A percentile compares a stretch with the other conserved stretches of the same genome.
These are phyloP conservation scores for Thelaira solivaga DNA, from an alignment of 2,888 invertebrate species.

Conservation along the genomic window DNA sequence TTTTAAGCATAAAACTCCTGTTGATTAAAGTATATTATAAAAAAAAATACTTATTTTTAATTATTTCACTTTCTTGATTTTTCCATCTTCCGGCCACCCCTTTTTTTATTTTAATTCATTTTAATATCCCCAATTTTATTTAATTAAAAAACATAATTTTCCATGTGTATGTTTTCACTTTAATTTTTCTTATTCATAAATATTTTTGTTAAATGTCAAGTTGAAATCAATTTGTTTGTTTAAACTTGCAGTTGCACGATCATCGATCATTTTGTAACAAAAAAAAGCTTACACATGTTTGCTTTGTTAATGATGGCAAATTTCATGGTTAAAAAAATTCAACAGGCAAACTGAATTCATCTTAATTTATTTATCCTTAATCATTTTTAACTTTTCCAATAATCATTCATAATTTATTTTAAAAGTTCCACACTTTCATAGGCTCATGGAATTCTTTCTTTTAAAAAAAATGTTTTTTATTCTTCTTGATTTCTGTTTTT, in stretches of 20 bases:
- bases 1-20: no score
- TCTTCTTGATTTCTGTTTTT: neutral
- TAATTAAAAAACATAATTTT: neutral
- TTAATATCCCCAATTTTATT: no score
- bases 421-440: neutral
- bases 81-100: no score
- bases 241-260: neutral
- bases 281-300: conserved; percentile 2
- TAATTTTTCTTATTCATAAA: neutral
- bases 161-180: neutral
- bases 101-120: no score
- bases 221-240: neutral
- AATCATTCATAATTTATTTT: conserved; percentile 29
- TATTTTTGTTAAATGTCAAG: conserved; percentile 3
- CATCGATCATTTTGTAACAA: conserved; percentile 29
- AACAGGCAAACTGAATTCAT: conserved; percentile 32
- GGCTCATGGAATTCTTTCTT: neutral
- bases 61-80: no score
- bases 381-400: conserved; percentile 3
- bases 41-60: no score
- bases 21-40: no score
- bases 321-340: conserved; percentile 41
- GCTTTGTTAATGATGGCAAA: neutral
- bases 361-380: conserved; percentile 51
- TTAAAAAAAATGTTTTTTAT: neutral